Percentiles rank a stretch among this genome's conserved stretches.
Conservation (phyloP, 2,797 vertebrate species). For the Gallinago stenura region DNA sequence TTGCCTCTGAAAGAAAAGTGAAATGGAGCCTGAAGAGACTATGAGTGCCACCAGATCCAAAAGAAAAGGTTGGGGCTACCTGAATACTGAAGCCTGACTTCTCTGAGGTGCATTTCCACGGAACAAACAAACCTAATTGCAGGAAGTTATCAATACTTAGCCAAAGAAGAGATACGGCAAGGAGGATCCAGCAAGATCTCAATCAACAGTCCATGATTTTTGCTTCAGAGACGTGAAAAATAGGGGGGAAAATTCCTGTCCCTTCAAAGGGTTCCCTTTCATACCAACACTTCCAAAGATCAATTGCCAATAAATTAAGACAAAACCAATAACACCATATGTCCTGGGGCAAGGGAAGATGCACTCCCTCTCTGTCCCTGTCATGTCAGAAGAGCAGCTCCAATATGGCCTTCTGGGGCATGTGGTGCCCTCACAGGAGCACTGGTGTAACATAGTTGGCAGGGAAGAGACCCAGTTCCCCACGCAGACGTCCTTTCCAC, state of each 20-base stretch:
- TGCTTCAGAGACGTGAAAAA: not conserved
- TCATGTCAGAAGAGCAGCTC: not conserved
- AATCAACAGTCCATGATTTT: not conserved
- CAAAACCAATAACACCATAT: not conserved
- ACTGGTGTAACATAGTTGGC: slow-evolving; percentile 88
- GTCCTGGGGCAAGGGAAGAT: not conserved
- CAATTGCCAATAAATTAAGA: slow-evolving; percentile 74
- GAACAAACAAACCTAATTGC: not conserved
- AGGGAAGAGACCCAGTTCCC: slow-evolving; percentile 89
- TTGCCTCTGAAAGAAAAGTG: not conserved
- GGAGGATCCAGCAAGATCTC: not conserved
- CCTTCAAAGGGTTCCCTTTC: slow-evolving; percentile 22
- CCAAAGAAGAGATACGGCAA: not conserved
- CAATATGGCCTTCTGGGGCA: not conserved
- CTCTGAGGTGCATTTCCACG: not conserved
- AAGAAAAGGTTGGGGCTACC: not conserved
- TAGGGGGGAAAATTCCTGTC: not conserved
- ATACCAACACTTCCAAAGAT: not conserved
- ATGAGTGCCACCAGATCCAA: not conserved
- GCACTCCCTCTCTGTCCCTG: not conserved
- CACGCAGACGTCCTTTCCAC: slow-evolving; percentile 90
- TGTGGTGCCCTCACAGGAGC: slow-evolving; percentile 67
- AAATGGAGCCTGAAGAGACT: not conserved
- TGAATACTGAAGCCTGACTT: not conserved
- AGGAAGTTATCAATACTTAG: not conserved